Evolutionary conservation across 2,797 vertebrate genomes (phyloP).

Genomic region (Chiroxiphia lanceolata): DNA sequence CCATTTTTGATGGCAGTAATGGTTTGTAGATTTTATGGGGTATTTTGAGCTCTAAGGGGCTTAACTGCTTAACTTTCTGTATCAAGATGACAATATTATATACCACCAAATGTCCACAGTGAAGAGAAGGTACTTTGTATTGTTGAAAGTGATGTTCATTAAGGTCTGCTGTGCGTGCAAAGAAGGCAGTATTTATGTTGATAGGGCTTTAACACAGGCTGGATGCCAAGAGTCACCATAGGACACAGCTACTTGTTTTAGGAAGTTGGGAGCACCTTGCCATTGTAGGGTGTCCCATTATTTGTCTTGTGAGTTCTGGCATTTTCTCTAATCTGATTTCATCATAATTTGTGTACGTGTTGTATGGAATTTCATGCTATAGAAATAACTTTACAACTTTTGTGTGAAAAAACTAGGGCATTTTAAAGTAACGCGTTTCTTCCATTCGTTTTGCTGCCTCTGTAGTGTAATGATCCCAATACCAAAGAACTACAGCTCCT

Average conservation of each 20-base stretch:
- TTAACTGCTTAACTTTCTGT: conserved; percentile 51
- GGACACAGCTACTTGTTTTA: conserved; percentile 13
- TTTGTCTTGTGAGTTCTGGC: neutral
- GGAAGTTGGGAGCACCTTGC: neutral
- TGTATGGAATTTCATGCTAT: neutral
- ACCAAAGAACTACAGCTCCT: conserved; percentile 58
- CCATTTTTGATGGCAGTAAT: conserved; percentile 60
- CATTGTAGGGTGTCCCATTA: neutral
- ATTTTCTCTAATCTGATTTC: neutral
- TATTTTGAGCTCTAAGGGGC: conserved; percentile 29
- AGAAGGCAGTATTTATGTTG: conserved; percentile 13
- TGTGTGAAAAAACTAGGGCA: neutral
- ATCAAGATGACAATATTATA: conserved; percentile 15
- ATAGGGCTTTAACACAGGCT: neutral
- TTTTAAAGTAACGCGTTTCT: conserved; percentile 36
- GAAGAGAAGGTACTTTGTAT: conserved; percentile 18
- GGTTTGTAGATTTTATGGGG: conserved; percentile 59
- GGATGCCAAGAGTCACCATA: neutral
- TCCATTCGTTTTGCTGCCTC: conserved; percentile 54
- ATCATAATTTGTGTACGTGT: neutral
- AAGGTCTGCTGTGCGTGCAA: neutral
- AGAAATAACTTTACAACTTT: conserved; percentile 14
- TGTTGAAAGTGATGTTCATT: neutral
- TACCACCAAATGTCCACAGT: neutral
- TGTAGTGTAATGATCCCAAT: conserved; percentile 50